Conservation (phyloP, 2,888 invertebrate genomes). For the Andricus quercusramuli region DNA sequence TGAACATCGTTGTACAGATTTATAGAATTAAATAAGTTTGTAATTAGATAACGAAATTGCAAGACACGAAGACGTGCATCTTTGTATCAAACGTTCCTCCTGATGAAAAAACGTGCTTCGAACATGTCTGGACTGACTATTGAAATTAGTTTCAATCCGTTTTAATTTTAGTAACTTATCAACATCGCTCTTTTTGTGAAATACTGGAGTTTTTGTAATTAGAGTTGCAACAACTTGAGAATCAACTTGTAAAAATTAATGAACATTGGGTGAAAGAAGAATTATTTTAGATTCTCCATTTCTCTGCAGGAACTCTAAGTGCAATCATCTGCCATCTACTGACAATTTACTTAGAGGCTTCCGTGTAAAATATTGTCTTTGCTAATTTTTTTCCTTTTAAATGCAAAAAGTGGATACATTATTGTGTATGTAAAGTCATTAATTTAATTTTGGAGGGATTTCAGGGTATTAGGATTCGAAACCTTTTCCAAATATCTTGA, state of each 20-base stretch:
- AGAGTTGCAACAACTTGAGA: not conserved
- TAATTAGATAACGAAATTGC: conserved; percentile 22
- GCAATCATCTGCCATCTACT: not conserved
- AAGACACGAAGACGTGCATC: not conserved
- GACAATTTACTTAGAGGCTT: conserved; percentile 20
- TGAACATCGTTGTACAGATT: conserved; percentile 32
- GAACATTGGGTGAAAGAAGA: not conserved
- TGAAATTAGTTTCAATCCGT: conserved; percentile 1
- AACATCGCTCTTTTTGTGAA: conserved; percentile 5
- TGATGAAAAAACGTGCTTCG: not conserved
- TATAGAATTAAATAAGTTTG: conserved; percentile 33
- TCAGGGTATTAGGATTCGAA: not conserved
- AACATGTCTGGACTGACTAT: conserved; percentile 1
- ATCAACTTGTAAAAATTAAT: not conserved
- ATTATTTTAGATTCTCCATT: conserved; percentile 7
- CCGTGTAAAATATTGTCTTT: not conserved
- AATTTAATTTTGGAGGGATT: not conserved
- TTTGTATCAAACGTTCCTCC: conserved; percentile 2
- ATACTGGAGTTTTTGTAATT: not conserved
- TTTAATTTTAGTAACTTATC: conserved; percentile 20
- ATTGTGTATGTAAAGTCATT: not conserved
- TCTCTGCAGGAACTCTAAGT: not conserved
- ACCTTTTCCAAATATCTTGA: not conserved
- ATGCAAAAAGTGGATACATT: not conserved
- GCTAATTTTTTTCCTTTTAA: not conserved